These are phyloP conservation scores for Tangara arthus DNA, from an alignment of 2,797 vertebrate species.

Conservation along the genomic window DNA sequence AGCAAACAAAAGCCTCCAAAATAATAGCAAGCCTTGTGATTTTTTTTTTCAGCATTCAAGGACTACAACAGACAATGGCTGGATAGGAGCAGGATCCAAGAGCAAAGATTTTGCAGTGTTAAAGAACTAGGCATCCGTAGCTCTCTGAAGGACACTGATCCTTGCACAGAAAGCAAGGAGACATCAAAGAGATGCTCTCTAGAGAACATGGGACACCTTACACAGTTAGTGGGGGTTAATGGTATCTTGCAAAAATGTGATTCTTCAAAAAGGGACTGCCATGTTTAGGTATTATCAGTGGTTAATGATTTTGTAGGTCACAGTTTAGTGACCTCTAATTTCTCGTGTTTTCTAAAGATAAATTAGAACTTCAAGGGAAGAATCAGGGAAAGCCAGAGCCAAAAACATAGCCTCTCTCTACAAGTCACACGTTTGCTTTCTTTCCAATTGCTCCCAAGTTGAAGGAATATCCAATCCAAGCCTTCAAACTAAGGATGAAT, in stretches of 20 bases:
- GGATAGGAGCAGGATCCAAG: neutral
- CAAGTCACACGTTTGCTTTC: neutral
- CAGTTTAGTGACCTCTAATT: neutral
- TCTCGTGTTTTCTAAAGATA: neutral
- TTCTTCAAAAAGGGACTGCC: neutral
- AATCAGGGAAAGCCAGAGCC: neutral
- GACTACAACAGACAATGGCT: constrained; percentile 31
- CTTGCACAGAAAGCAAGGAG: neutral
- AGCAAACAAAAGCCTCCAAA: constrained; percentile 25
- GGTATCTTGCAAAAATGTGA: neutral
- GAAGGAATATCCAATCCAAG: rapidly evolving
- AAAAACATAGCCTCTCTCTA: neutral
- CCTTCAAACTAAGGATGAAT: neutral
- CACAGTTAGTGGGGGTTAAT: rapidly evolving
- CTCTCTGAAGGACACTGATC: neutral
- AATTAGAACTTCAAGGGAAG: neutral
- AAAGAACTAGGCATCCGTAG: neutral
- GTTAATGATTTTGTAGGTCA: neutral
- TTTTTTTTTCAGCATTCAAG: neutral
- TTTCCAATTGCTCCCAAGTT: neutral
- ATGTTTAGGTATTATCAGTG: neutral
- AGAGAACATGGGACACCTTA: neutral
- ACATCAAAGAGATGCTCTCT: neutral
- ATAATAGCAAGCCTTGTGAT: constrained; percentile 28
- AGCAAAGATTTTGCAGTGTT: neutral